A percentile compares a stretch with the other conserved stretches of the same genome.
These are phyloP conservation scores for Cyclura pinguis DNA, from an alignment of 2,797 vertebrate species.

Conservation along the genomic window DNA sequence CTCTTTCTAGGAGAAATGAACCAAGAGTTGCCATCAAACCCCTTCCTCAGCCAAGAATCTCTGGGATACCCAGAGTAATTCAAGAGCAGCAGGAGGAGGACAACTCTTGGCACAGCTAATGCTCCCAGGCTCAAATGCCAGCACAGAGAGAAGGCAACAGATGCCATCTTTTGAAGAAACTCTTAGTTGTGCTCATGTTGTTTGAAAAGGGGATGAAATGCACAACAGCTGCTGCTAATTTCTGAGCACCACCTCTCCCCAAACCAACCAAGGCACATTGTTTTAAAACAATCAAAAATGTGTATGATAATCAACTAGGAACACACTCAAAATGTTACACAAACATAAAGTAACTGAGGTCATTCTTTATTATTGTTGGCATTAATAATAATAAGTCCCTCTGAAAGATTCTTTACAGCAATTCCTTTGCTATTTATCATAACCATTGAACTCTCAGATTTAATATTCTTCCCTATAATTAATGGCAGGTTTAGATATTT, in stretches of 20 bases:
- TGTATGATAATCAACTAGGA: not conserved
- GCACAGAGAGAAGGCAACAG: conserved; percentile 19
- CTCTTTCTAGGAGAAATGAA: not conserved
- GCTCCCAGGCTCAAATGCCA: conserved; percentile 30
- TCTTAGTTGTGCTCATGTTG: conserved; percentile 4
- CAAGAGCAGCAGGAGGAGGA: not conserved
- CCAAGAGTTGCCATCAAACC: not conserved
- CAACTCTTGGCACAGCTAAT: conserved; percentile 1
- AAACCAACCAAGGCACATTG: not conserved
- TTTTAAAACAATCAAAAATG: conserved; percentile 28
- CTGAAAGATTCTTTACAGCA: not conserved
- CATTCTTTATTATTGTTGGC: too few relatives aligned
- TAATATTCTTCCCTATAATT: not conserved
- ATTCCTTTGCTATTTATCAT: not conserved
- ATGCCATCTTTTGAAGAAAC: conserved; percentile 38
- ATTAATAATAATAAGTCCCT: not conserved
- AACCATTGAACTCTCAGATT: not conserved
- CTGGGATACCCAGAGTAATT: conserved; percentile 17
- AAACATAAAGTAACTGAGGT: not conserved
- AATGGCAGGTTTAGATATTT: not conserved
- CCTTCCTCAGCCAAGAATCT: not conserved
- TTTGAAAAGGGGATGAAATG: conserved; percentile 23
- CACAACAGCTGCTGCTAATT: conserved; percentile 15
- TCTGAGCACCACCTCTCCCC: conserved; percentile 2
- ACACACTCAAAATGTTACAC: not conserved